These are phyloP conservation scores for Tipula unca DNA, from an alignment of 2,888 invertebrate species.

Conservation along the genomic window DNA sequence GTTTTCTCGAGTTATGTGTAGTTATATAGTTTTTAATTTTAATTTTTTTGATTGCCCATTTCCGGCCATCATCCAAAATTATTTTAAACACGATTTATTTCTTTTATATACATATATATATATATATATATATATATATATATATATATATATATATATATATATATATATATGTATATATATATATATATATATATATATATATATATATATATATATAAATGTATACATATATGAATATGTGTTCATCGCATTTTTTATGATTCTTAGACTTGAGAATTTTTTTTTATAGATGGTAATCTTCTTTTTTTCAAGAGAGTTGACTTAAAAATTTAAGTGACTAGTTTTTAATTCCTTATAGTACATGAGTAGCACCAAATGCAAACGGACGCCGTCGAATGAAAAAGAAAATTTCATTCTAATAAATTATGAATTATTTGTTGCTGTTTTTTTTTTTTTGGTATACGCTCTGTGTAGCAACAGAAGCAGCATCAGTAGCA, in stretches of 20 bases:
- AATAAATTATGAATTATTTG: not conserved
- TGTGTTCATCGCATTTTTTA: not conserved
- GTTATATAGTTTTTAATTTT: not conserved
- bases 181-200: no score
- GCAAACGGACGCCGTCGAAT: not conserved
- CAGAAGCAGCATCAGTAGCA: not conserved
- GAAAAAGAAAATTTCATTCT: not conserved
- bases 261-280: not conserved
- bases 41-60: constrained; percentile 29
- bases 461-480: not conserved
- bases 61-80: constrained; percentile 27
- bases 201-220: no score
- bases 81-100: constrained; percentile 16
- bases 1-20: not conserved
- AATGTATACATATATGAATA: constrained; percentile 33
- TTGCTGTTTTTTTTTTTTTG: not conserved
- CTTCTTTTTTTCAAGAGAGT: not conserved
- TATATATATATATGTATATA: no score
- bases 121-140: no score
- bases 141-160: no score
- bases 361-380: not conserved
- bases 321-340: not conserved
- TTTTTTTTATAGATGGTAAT: not conserved
- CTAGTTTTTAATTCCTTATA: not conserved
- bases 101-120: constrained; percentile 19